Percentiles rank a stretch among this genome's conserved stretches.
Conservation (phyloP, 1,140 invertebrate species). For the Aphelinus atriplicis region DNA sequence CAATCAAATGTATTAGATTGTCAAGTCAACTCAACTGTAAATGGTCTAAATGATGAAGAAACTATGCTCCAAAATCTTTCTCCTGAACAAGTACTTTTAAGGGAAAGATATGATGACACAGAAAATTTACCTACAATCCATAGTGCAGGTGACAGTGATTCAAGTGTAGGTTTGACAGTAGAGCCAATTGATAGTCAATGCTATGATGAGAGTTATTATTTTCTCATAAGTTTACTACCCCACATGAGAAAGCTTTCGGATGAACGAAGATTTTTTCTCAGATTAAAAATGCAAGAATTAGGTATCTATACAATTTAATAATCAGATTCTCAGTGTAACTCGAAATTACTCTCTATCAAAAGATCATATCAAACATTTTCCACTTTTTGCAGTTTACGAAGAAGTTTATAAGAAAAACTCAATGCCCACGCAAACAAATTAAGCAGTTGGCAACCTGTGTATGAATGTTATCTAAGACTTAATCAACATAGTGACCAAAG, state of each 20-base stretch:
- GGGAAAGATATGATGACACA: neutral
- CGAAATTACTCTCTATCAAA: no score
- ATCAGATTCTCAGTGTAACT: no score
- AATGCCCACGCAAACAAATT: slow-evolving; percentile 25
- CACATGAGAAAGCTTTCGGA: slow-evolving; percentile 58
- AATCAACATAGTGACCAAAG: no score
- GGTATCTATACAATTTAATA: slow-evolving; percentile 12
- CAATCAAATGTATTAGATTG: slow-evolving; percentile 57
- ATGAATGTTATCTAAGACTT: no score
- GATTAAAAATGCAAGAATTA: slow-evolving; percentile 64
- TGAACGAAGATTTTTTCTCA: slow-evolving; percentile 58
- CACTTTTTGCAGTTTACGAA: slow-evolving; percentile 52
- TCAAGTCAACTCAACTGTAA: slow-evolving; percentile 51
- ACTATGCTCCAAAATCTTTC: slow-evolving; percentile 62
- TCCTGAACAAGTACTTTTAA: slow-evolving; percentile 58
- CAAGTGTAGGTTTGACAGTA: slow-evolving; percentile 47
- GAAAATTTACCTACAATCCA: slow-evolving; percentile 12
- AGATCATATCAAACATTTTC: no score
- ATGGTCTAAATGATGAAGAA: slow-evolving; percentile 51
- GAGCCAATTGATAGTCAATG: slow-evolving; percentile 54
- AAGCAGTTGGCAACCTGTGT: no score
- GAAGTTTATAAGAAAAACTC: slow-evolving; percentile 61
- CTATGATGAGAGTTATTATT: slow-evolving; percentile 63
- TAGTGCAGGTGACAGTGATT: slow-evolving; percentile 46
- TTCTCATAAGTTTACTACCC: slow-evolving; percentile 62